Conservation (phyloP, 1,140 invertebrate genomes). For the Drosophila auraria region DNA sequence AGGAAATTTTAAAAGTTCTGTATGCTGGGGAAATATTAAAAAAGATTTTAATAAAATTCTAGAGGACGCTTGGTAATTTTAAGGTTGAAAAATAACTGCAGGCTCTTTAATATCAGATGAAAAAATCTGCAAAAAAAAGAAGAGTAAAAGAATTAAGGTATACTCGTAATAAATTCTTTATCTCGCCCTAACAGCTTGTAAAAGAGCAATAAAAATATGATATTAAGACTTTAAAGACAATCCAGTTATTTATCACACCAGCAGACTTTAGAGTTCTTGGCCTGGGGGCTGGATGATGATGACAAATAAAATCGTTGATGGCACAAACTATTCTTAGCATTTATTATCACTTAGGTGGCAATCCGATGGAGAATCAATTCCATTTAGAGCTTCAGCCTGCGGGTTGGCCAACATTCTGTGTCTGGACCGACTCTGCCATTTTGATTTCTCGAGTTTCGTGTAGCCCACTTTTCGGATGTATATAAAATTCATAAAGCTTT, state of each 20-base stretch:
- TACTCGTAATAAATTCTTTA: too few species aligned
- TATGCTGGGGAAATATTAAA: not conserved
- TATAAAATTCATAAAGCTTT: conserved; percentile 64
- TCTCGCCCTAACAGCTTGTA: not conserved
- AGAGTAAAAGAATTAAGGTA: too few species aligned
- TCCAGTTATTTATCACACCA: not conserved
- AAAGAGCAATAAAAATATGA: not conserved
- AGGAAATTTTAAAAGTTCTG: not conserved
- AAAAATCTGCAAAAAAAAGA: too few species aligned
- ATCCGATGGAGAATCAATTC: conserved; percentile 24
- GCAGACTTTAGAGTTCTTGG: not conserved
- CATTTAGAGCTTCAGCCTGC: conserved; percentile 17
- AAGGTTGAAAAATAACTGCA: not conserved
- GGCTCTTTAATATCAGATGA: not conserved
- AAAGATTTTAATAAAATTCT: not conserved
- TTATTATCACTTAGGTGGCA: conserved; percentile 12
- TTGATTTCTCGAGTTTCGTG: conserved; percentile 43
- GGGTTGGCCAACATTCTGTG: conserved; percentile 24
- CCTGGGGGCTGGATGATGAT: not conserved
- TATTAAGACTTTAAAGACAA: not conserved
- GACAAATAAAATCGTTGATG: conserved; percentile 6
- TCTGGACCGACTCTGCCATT: conserved; percentile 13
- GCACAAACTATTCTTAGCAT: conserved; percentile 4
- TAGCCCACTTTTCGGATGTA: conserved; percentile 47
- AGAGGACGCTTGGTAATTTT: not conserved